A percentile compares a stretch with the other conserved stretches of the same genome.
phyloP scores from a whole-genome alignment of 2,888 invertebrate genomes.

The Drosophila picticornis region DNA sequence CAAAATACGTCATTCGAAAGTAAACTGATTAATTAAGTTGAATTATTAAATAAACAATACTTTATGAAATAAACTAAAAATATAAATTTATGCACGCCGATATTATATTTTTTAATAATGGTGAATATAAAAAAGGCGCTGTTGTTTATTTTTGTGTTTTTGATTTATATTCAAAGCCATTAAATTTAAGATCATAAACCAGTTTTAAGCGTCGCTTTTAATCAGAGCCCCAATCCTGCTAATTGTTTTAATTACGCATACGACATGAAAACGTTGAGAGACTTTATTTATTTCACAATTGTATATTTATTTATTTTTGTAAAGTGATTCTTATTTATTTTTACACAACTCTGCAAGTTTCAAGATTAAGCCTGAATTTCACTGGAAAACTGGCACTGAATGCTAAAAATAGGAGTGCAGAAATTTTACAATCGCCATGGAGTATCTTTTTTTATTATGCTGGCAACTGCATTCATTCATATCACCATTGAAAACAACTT shows the following conservation, averaged over 20 bases:
- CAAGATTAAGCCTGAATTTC: constrained; percentile 23
- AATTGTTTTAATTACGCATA: constrained; percentile 44
- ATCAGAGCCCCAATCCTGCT: constrained; percentile 17
- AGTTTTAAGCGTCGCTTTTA: constrained; percentile 20
- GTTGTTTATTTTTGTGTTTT: constrained; percentile 9
- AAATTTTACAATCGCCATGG: constrained; percentile 24
- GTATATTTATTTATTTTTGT: not conserved
- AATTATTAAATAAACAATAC: not conserved
- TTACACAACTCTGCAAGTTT: not conserved
- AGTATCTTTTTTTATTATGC: constrained; percentile 11
- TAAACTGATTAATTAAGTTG: not conserved
- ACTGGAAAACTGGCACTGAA: constrained; percentile 25
- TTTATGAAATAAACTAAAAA: not conserved
- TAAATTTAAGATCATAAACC: constrained; percentile 15
- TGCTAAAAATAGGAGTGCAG: constrained; percentile 20
- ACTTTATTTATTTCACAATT: constrained; percentile 12
- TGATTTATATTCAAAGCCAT: constrained; percentile 27
- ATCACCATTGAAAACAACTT: constrained; percentile 66
- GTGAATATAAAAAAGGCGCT: not conserved
- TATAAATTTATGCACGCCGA: not conserved
- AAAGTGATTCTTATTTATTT: constrained; percentile 6
- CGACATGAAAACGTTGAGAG: constrained; percentile 19
- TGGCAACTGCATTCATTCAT: constrained; percentile 44
- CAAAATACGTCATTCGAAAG: not conserved
- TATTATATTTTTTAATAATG: not conserved